Conservation (phyloP, 2,888 invertebrate species). For the Ectobius pallidus region DNA sequence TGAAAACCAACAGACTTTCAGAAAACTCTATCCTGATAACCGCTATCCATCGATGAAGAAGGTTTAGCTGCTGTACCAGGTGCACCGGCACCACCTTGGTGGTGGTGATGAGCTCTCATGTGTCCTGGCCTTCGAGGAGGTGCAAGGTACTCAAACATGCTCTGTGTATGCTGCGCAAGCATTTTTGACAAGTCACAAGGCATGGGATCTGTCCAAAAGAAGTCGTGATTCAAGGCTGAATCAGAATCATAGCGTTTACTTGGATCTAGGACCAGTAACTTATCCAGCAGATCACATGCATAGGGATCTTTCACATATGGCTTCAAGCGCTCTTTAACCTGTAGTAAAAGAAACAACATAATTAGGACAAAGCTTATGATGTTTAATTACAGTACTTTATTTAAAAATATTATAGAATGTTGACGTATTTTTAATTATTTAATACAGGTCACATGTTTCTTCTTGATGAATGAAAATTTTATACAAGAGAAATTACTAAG, state of each 20-base stretch:
- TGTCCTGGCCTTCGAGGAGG: constrained; percentile 74
- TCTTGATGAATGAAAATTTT: no score
- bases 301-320: constrained; percentile 90
- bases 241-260: constrained; percentile 87
- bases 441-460: no score
- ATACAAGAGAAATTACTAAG: no score
- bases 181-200: constrained; percentile 90
- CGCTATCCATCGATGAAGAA: constrained; percentile 69
- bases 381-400: no score
- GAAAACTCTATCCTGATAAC: constrained; percentile 86
- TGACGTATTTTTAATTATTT: no score
- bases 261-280: constrained; percentile 89
- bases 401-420: no score
- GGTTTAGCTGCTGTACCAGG: constrained; percentile 50
- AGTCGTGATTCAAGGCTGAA: constrained; percentile 94
- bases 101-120: constrained; percentile 72
- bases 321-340: constrained; percentile 81
- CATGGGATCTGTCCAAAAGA: constrained; percentile 98
- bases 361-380: no score
- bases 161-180: constrained; percentile 87
- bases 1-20: no score
- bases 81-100: constrained; percentile 54
- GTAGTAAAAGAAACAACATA: constrained; percentile 39
- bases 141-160: constrained; percentile 94
- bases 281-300: constrained; percentile 92